These are phyloP conservation scores for Mallateleia sp. DNA, from an alignment of 2,888 invertebrate genomes.

Conservation along the genomic window DNA sequence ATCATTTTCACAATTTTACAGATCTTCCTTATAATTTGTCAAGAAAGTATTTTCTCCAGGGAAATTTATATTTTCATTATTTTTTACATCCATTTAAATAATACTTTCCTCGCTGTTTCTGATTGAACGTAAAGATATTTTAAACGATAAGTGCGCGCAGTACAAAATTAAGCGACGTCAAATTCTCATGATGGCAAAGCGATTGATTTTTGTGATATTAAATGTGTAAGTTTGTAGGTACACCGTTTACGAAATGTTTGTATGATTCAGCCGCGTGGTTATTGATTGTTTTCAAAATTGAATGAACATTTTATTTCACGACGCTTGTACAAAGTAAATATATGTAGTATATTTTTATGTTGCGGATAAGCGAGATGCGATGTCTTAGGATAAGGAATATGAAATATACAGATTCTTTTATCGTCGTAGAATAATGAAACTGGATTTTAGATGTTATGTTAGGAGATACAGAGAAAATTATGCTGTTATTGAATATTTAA, in stretches of 20 bases:
- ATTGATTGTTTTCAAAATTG: constrained; percentile 28
- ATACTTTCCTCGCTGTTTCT: constrained; percentile 13
- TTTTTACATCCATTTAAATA: not conserved
- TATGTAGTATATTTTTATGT: constrained; percentile 52
- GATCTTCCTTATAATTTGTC: too few species aligned
- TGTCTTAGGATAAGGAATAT: constrained; percentile 18
- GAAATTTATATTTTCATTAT: too few species aligned
- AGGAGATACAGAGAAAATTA: constrained; percentile 29
- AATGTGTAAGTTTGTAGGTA: constrained; percentile 42
- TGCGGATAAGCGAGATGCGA: constrained; percentile 25
- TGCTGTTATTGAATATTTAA: constrained; percentile 55
- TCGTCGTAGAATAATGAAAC: constrained; percentile 44
- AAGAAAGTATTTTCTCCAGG: too few species aligned
- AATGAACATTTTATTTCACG: constrained; percentile 10
- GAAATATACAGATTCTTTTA: constrained; percentile 37
- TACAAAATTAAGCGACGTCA: constrained; percentile 21
- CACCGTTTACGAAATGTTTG: constrained; percentile 2
- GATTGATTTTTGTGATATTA: constrained; percentile 61
- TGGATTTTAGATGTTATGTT: constrained; percentile 45
- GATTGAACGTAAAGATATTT: constrained; percentile 24
- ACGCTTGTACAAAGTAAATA: constrained; percentile 53
- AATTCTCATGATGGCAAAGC: constrained; percentile 17
- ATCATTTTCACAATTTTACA: too few species aligned
- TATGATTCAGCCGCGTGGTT: not conserved
- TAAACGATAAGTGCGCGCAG: constrained; percentile 22